Evolutionary conservation across 1,140 invertebrate species (phyloP), one percentile per base, ranked within the genome.

Genomic region (Drosophila varians): DNA sequence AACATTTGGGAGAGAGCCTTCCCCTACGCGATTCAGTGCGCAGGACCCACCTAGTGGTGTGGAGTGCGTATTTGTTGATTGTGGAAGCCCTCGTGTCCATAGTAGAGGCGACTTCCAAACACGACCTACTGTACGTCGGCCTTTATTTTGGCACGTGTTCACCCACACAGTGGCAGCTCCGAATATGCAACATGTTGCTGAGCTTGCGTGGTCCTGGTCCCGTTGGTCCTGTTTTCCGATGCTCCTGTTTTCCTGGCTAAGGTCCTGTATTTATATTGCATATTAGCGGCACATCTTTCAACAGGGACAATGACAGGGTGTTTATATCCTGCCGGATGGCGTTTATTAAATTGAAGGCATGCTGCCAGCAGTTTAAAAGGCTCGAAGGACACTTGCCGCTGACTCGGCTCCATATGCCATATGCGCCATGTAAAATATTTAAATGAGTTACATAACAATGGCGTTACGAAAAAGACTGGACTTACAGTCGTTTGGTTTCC

Each of bases 111-210:
- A 31, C 28, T 57, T 9, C 12, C 12, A 11, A 25, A 11, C 9
- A 21, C 16, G 40, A n/a, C 16, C 4, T 14, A 56, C 4, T 14
- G 43, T 19, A 8, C 19, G 55, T 26, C 21, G 28, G 3, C 14
- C 62, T 45, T 77, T 83, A 48, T 77, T 69, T 69, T 77, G 43
- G 53, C 77, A 82, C 77, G 77, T 82, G 77, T 55, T 83, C 49
- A 61, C 31, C 7, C 51, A 74, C 53, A 55, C 56, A 34, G 14
- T 16, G 21, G 16, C 36, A 42, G n/a, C n/a, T 16, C 53, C 34
- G 14, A 42, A 42, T 19, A 4, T 16, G 68, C 68, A 83, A 65
- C 77, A 82, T 82, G 77, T 74, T 82, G 77, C 78, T 77, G 78
- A 69, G 61, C 36, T 82, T 77, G 73, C 61, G 68, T 77, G 61